These are phyloP conservation scores for Atractosteus spatula DNA, from an alignment of 2,113 vertebrate species.

Conservation along the genomic window DNA sequence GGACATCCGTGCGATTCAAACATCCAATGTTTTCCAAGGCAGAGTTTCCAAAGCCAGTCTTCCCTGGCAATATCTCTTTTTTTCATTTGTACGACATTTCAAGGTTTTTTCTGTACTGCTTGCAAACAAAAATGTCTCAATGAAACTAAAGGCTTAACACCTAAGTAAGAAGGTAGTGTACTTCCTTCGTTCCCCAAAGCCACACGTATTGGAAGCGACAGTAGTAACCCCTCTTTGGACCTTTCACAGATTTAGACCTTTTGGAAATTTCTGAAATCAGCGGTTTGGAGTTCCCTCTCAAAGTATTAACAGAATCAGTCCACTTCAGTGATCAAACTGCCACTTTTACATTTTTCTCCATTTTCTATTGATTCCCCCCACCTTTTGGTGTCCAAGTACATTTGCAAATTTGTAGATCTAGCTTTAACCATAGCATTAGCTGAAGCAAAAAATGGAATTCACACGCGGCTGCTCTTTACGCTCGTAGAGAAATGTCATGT, in stretches of 20 bases:
- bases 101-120: background rate
- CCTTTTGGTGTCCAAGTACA: slow-evolving; percentile 35
- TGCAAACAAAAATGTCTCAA: background rate
- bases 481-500: slow-evolving; percentile 49
- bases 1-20: too few species aligned
- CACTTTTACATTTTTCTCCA: slow-evolving; percentile 34
- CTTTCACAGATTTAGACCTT: background rate
- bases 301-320: slow-evolving; percentile 7
- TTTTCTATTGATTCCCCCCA: slow-evolving; percentile 37
- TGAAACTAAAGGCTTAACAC: background rate
- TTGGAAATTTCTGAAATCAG: background rate
- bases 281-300: background rate
- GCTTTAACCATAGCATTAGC: slow-evolving; percentile 47
- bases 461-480: slow-evolving; percentile 54
- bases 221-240: too few species aligned
- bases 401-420: slow-evolving; percentile 53
- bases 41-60: background rate
- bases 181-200: background rate
- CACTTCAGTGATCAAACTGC: background rate
- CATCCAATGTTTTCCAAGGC: too few species aligned
- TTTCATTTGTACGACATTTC: background rate
- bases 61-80: background rate
- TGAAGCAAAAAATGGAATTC: slow-evolving; percentile 67
- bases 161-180: background rate
- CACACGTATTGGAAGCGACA: too few species aligned